Evolutionary conservation across 2,113 vertebrate genomes (phyloP).

Genomic region (Dasyornis broadbenti): DNA sequence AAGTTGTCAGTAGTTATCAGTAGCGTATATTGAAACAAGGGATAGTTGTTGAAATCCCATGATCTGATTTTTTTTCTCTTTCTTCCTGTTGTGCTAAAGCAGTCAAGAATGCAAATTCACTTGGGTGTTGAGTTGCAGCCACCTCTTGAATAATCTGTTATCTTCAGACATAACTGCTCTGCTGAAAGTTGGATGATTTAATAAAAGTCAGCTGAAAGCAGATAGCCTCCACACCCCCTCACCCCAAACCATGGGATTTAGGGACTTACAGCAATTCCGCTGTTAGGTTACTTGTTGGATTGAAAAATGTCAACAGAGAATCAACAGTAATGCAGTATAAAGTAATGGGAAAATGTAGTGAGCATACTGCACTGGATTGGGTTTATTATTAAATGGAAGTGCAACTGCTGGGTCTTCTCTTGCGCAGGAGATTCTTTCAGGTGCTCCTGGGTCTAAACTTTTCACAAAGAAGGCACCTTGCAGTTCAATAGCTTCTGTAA

Average conservation of each 20-base stretch:
- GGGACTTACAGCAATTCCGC: neutral
- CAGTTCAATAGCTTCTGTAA: neutral
- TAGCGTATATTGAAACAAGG: conserved; percentile 50
- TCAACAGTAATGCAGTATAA: neutral
- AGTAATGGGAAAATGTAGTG: neutral
- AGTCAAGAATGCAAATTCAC: neutral
- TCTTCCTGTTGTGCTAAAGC: neutral
- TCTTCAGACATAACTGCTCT: neutral
- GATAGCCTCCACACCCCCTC: neutral
- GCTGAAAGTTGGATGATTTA: conserved; percentile 20
- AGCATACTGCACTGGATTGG: neutral
- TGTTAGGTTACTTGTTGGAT: neutral
- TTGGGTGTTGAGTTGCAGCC: neutral
- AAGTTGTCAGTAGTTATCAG: conserved; percentile 67
- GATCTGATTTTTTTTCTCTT: conserved; percentile 62
- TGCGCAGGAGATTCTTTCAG: neutral
- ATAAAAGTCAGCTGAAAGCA: conserved; percentile 28
- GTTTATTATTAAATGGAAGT: neutral
- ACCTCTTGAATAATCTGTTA: neutral
- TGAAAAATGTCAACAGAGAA: neutral
- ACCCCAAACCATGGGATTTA: neutral
- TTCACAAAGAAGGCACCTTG: neutral
- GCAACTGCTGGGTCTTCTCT: neutral
- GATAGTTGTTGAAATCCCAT: conserved; percentile 12
- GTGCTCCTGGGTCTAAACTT: neutral